phyloP scores from a whole-genome alignment of 2,113 vertebrate species.

The Hipposideros armiger region DNA sequence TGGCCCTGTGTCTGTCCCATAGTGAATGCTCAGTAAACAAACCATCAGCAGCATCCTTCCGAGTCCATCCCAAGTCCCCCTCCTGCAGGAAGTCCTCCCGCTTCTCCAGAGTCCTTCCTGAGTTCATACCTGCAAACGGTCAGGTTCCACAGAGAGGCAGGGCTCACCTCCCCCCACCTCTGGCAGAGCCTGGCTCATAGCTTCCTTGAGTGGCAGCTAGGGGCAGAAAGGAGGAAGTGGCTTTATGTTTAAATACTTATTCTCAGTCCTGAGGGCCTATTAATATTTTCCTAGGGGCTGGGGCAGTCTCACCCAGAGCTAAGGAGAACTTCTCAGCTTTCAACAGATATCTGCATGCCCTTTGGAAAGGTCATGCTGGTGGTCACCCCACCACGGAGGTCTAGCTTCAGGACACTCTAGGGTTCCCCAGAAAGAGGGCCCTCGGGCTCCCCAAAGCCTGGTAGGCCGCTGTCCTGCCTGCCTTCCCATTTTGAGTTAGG shows the following conservation, averaged over 20 bases:
- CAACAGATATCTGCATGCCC: neutral
- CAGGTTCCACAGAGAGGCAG: neutral
- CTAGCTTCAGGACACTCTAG: neutral
- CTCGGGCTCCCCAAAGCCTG: neutral
- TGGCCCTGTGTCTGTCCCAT: neutral
- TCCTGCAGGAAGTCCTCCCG: slow-evolving; percentile 22
- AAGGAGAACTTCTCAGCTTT: neutral
- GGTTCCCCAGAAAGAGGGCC: neutral
- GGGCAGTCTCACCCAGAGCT: neutral
- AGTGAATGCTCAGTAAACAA: neutral
- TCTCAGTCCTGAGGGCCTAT: slow-evolving; percentile 1
- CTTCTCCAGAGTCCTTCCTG: neutral
- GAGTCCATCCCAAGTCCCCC: neutral
- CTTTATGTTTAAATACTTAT: neutral
- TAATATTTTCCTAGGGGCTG: neutral
- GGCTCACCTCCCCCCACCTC: neutral
- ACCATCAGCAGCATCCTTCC: neutral
- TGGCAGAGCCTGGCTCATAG: neutral
- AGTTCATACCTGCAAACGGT: neutral
- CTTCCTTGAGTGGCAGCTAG: neutral
- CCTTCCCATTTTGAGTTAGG: neutral
- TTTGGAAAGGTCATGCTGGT: neutral
- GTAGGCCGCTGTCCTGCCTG: neutral
- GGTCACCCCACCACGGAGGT: neutral
- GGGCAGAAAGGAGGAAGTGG: neutral